A percentile compares a stretch with the other conserved stretches of the same genome.
Conservation (phyloP, 2,888 invertebrate genomes). For the Conchocele bisecta region DNA sequence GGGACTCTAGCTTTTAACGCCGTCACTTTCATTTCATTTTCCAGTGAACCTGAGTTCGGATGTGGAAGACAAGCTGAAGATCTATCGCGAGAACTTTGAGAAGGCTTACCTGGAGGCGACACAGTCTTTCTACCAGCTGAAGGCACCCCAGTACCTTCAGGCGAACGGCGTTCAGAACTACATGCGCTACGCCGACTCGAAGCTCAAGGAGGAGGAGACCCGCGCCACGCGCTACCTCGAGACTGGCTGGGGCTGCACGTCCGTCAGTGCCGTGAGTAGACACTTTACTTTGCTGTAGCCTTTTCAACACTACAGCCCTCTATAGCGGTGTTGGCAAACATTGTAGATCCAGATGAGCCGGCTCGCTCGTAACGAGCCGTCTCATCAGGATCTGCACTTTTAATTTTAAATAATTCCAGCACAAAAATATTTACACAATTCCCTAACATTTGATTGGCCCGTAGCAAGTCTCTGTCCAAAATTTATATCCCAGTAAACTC, state of each 20-base stretch:
- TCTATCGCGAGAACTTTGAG: constrained; percentile 98
- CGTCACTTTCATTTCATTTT: constrained; percentile 50
- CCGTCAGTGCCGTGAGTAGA: constrained; percentile 85
- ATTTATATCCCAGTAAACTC: too few species aligned
- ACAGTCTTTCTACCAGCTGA: constrained; percentile 93
- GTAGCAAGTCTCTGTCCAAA: too few species aligned
- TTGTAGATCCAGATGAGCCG: too few species aligned
- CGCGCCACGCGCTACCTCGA: constrained; percentile 96
- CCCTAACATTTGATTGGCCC: too few species aligned
- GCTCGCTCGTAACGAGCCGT: too few species aligned
- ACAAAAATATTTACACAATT: too few species aligned
- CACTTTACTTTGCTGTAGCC: background rate
- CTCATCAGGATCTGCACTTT: too few species aligned
- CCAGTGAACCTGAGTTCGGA: constrained; percentile 97
- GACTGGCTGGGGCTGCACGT: constrained; percentile 89
- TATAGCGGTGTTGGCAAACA: too few species aligned
- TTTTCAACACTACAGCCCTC: too few species aligned
- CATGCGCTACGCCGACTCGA: constrained; percentile 97
- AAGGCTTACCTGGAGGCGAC: constrained; percentile 97
- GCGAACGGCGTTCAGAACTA: constrained; percentile 97
- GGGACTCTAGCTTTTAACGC: too few species aligned
- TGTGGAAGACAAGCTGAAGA: constrained; percentile 94
- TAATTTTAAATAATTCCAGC: too few species aligned
- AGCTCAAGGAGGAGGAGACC: constrained; percentile 96
- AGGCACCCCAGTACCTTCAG: constrained; percentile 94